phyloP scores from a whole-genome alignment of 2,797 vertebrate genomes.

The Erethizon dorsatum region DNA sequence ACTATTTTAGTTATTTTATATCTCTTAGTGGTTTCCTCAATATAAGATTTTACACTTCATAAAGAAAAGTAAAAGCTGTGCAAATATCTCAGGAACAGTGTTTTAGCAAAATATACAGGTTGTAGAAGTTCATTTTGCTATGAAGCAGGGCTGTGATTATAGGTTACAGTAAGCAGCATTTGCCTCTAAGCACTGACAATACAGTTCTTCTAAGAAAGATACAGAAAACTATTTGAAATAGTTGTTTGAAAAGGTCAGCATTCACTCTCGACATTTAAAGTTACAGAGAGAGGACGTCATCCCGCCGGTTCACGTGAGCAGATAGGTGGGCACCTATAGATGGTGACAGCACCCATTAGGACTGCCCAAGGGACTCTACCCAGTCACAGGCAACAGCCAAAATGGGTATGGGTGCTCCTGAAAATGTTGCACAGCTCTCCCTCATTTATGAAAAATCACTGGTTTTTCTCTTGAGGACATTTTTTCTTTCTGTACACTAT shows the following conservation, averaged over 20 bases:
- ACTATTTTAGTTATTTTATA: background rate
- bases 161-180: constrained; percentile 78
- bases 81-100: constrained; percentile 58
- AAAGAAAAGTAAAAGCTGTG: constrained; percentile 60
- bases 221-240: background rate
- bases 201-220: constrained; percentile 55
- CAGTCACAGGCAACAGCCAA: background rate
- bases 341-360: background rate
- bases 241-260: background rate
- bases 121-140: constrained; percentile 80
- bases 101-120: constrained; percentile 67
- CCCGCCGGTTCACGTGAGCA: rapidly evolving
- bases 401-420: background rate
- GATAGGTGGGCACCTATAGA: background rate
- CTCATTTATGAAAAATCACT: constrained; percentile 20
- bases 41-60: constrained; percentile 4
- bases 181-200: constrained; percentile 5
- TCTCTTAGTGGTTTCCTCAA: background rate
- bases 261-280: background rate
- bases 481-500: background rate
- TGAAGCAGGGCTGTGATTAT: constrained; percentile 85
- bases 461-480: background rate
- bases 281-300: background rate
- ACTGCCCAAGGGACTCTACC: background rate
- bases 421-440: background rate